Evolutionary conservation across 2,888 invertebrate genomes (phyloP).

Genomic region (Noctua janthe): DNA sequence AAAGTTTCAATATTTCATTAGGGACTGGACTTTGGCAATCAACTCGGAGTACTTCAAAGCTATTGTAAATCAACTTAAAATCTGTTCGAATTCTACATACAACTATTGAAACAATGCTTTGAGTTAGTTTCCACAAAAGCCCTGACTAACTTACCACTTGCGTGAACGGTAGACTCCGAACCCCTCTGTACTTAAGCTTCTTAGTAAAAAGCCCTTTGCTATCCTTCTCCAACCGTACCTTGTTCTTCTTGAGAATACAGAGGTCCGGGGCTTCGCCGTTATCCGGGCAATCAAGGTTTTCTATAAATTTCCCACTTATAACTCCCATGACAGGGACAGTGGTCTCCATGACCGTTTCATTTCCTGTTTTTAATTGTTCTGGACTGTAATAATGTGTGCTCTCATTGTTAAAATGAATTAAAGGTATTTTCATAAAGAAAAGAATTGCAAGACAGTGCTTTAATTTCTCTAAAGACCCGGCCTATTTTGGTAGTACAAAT

Average conservation of each 20-base stretch:
- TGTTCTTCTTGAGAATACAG: constrained; percentile 73
- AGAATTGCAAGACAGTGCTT: not conserved
- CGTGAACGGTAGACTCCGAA: constrained; percentile 64
- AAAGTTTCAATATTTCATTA: not conserved
- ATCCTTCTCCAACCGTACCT: constrained; percentile 71
- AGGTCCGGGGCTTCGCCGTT: constrained; percentile 63
- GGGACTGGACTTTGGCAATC: not conserved
- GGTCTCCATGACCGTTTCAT: constrained; percentile 75
- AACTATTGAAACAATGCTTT: not conserved
- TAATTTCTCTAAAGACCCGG: not conserved
- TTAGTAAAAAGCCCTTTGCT: constrained; percentile 69
- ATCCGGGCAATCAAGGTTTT: constrained; percentile 27
- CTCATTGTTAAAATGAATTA: not conserved
- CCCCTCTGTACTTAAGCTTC: constrained; percentile 81
- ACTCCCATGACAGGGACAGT: constrained; percentile 70
- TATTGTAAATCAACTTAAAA: not conserved
- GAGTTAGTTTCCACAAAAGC: not conserved
- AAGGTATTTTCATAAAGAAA: not conserved
- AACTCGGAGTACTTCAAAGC: not conserved
- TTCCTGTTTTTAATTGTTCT: constrained; percentile 77
- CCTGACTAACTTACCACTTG: constrained; percentile 65
- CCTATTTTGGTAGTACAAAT: not conserved
- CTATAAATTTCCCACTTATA: constrained; percentile 56
- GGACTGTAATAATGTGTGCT: constrained; percentile 73
- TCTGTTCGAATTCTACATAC: not conserved